Evolutionary conservation across 2,113 vertebrate species (phyloP).

Genomic region (Ciconia boyciana): DNA sequence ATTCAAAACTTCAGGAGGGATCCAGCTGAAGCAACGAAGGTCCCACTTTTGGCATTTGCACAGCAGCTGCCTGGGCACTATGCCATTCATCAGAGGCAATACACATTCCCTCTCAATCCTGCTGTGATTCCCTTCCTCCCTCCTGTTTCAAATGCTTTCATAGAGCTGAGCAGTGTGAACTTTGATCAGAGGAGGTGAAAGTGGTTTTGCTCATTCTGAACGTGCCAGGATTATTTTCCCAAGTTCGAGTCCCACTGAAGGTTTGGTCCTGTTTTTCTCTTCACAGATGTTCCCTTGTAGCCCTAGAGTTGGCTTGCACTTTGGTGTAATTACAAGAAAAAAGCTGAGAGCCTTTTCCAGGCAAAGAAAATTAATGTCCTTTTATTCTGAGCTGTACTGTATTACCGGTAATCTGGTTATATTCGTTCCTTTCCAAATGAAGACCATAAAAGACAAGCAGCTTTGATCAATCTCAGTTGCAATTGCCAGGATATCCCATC

Average conservation of each 20-base stretch:
- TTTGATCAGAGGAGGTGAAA: conserved; percentile 15
- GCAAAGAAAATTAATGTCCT: background rate
- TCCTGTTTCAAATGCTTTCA: background rate
- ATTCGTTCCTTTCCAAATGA: background rate
- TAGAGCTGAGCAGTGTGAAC: background rate
- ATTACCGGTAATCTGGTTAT: background rate
- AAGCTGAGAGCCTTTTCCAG: background rate
- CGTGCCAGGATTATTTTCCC: background rate
- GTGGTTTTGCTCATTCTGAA: background rate
- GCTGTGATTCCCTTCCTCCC: conserved; percentile 42
- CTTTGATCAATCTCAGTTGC: conserved; percentile 10
- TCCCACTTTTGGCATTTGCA: conserved; percentile 30
- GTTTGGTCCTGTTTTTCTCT: background rate
- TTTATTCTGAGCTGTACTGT: background rate
- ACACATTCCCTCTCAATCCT: conserved; percentile 8
- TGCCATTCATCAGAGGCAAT: conserved; percentile 47
- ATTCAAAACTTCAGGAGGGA: conserved; percentile 28
- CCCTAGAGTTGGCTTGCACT: background rate
- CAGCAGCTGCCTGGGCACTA: conserved; percentile 58
- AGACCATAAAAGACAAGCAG: background rate
- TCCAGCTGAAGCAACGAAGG: conserved; percentile 39
- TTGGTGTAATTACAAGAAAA: background rate
- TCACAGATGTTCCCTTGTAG: background rate
- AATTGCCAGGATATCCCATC: background rate
- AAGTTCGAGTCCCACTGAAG: background rate